phyloP scores from a whole-genome alignment of 2,888 invertebrate genomes.

The Ectobius pallidus region DNA sequence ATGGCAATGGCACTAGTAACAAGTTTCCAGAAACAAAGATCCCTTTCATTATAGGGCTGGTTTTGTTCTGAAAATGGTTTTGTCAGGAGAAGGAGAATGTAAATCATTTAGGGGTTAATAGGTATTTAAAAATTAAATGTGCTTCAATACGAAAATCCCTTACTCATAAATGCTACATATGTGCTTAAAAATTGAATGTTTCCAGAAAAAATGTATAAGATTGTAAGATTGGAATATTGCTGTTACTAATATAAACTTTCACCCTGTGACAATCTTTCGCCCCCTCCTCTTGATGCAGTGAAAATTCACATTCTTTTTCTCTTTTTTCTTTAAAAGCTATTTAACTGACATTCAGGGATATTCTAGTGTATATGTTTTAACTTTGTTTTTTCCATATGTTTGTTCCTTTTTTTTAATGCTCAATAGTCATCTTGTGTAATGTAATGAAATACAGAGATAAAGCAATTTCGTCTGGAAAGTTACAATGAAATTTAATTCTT shows the following conservation, averaged over 20 bases:
- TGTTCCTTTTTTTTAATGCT: conserved; percentile 17
- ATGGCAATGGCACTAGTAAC: conserved; percentile 3
- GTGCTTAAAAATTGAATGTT: conserved; percentile 20
- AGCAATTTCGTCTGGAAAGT: conserved; percentile 1
- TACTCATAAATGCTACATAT: conserved; percentile 13
- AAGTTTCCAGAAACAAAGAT: background rate
- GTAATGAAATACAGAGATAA: conserved; percentile 1
- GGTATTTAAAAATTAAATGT: conserved; percentile 22
- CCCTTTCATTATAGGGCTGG: background rate
- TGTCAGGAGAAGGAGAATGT: background rate
- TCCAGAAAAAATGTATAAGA: conserved; percentile 9
- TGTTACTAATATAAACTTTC: background rate
- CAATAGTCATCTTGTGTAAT: background rate
- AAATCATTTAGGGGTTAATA: background rate
- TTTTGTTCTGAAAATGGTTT: conserved; percentile 5
- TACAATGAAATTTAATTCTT: background rate
- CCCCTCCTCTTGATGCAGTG: background rate
- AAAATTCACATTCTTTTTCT: background rate
- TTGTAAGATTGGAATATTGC: conserved; percentile 14
- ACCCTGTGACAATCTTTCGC: conserved; percentile 22
- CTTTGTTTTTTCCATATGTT: no score
- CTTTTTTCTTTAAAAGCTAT: conserved; percentile 1
- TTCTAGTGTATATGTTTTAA: conserved; percentile 21
- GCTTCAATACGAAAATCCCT: background rate
- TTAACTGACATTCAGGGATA: conserved; percentile 23